Base-by-base conservation (phyloP, 2,113 vertebrate genomes). In the Forbesichthys papilliferus region DNA sequence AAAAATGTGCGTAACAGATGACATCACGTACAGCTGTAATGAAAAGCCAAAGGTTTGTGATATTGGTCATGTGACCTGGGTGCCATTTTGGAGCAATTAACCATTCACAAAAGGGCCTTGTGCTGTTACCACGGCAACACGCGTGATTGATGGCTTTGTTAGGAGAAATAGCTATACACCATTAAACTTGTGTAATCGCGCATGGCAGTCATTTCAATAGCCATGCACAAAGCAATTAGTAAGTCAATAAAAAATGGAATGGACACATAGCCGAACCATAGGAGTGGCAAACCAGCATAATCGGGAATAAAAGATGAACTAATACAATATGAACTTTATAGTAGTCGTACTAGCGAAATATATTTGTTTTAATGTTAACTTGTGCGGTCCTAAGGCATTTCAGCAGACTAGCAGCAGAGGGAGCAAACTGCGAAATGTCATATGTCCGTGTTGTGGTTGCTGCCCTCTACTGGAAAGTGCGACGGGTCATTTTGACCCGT, bases 171-270 rank as follows among this genome's bases (percentile, higher is more conserved):
- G 89, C 87, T 89, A 84, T 82, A 81, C 77, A 54, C 78, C 85
- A 91, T 91, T 89, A 89, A 81, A 87, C 84, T 79, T 73, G 84
- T 78, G 76, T 88, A 89, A 91, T 88, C 86, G 85, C 79, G 89
- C 86, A 83, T 91, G 85, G 85, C 88, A 89, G 85, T 86, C 86
- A 77, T 90, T 85, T 89, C 86, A 88, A 89, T 89, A 89, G 87
- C 83, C 82, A 77, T 83, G 80, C 75, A 88, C 80, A 84, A 87
- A 86, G 88, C 83, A 91, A 91, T 91, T 91, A 89, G 83, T 74
- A 67, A 81, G 83, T 83, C 83, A 88, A 89, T 89, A 88, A 83
- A 90, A 74, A 83, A 71, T 68, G 75, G 78, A 90, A 89, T 73
- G 75, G 80, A 86, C 78, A 90, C 85, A 84, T 20, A 61, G 77